Evolutionary conservation across 2,888 invertebrate species (phyloP), one percentile per base, ranked within the genome.

Genomic region (Nomada fabriciana): DNA sequence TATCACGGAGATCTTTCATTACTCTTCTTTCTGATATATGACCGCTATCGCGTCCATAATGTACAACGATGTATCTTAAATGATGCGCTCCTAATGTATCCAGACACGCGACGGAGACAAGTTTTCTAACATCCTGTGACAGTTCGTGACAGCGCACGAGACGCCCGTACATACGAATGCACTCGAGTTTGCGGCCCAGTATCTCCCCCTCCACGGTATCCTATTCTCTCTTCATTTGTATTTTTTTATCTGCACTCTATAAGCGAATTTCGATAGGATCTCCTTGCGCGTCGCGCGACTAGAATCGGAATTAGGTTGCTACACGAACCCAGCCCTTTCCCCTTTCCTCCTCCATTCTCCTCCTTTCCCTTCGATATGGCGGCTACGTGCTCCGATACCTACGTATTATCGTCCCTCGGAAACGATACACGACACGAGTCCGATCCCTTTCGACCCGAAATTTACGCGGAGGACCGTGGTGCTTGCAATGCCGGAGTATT

Each of bases 251-350:
- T 20, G 15, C 20, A n/a, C n/a, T 5, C 53, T 61, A 23, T 36
- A 60, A 43, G 42, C 71, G 50, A 72, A 60, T 53, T 25, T 43
- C 81, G 63, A 70, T 71, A 63, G 43, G 53, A 71, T 76, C 71
- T 79, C 47, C 15, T 61, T 13, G 55, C 23, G 25, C n/a, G 36
- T n/a, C n/a, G 55, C 68, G 25, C 61, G 61, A 20, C 50, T 23
- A 7, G 80, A 82, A 80, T 80, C 52, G 59, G 59, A 82, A 80
- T 80, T 70, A 67, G 80, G n/a, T 57, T 47, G 55, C 25, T 52
- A 60, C 53, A 23, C 20, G 20, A 61, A 29, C 7, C 50, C 36
- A 47, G 18, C 11, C n/a, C 65, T 65, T 50, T n/a, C 29, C 10
- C 11, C 43, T 18, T 23, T 23, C 20, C 36, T n/a, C 18, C 3